phyloP scores from a whole-genome alignment of 1,140 invertebrate genomes.

The Lysiphlebus fabarum region DNA sequence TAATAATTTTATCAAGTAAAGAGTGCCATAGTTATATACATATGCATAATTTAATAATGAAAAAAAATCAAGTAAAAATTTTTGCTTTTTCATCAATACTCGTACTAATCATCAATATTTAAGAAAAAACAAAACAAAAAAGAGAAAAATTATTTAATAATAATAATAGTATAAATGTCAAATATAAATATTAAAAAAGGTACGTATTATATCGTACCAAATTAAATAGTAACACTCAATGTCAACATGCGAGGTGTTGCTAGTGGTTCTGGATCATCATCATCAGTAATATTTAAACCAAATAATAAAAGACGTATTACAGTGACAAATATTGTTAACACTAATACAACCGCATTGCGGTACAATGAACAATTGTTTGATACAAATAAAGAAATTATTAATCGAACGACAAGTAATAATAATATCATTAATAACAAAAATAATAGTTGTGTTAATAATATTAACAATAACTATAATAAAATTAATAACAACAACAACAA shows the following conservation, averaged over 20 bases:
- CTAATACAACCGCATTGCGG: constrained; percentile 46
- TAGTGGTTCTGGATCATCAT: constrained; percentile 29
- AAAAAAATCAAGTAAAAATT: no score
- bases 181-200: background rate
- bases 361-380: constrained; percentile 52
- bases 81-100: no score
- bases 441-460: background rate
- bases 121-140: no score
- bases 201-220: background rate
- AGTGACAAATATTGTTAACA: constrained; percentile 39
- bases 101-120: no score
- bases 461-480: constrained; percentile 37
- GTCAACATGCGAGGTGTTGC: constrained; percentile 31
- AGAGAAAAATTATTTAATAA: no score
- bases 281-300: constrained; percentile 29
- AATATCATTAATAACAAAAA: constrained; percentile 1
- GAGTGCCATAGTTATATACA: no score
- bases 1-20: no score
- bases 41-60: no score
- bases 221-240: background rate
- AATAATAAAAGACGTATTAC: constrained; percentile 37
- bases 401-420: constrained; percentile 1
- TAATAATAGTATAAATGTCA: no score
- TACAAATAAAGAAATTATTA: constrained; percentile 28
- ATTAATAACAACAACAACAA: constrained; percentile 30